phyloP scores from a whole-genome alignment of 35 echinoderm and acorn worm genomes.

The Stichopus chloronotus region DNA sequence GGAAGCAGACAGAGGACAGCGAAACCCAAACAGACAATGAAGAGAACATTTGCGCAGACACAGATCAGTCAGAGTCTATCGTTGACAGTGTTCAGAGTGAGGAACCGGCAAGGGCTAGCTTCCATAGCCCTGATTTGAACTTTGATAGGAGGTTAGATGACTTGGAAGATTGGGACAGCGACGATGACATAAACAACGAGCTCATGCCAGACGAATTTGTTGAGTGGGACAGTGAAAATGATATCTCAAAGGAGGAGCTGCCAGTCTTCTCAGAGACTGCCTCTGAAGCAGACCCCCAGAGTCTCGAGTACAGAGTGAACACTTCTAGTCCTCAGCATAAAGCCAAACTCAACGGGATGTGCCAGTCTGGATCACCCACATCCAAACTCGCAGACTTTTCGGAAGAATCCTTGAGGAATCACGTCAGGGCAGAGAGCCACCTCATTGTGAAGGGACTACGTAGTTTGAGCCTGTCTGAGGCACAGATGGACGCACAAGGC shows the following conservation, averaged over 20 bases:
- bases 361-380: neutral
- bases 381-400: slow-evolving; percentile 11
- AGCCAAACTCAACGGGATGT: slow-evolving; percentile 27
- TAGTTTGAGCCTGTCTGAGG: slow-evolving; percentile 75
- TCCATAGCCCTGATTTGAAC: slow-evolving; percentile 57
- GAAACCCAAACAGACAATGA: slow-evolving; percentile 60
- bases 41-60: slow-evolving; percentile 54
- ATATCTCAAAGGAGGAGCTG: slow-evolving; percentile 83
- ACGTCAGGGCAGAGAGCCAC: slow-evolving; percentile 24
- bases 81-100: neutral
- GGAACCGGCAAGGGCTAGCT: neutral
- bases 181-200: slow-evolving; percentile 89
- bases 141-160: slow-evolving; percentile 81
- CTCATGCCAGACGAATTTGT: slow-evolving; percentile 91
- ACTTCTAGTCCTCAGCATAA: slow-evolving; percentile 18
- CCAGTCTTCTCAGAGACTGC: slow-evolving; percentile 74
- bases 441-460: slow-evolving; percentile 58
- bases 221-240: slow-evolving; percentile 91
- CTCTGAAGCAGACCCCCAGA: slow-evolving; percentile 60
- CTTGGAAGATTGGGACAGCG: slow-evolving; percentile 84
- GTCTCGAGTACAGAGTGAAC: slow-evolving; percentile 51
- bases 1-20: slow-evolving; percentile 58
- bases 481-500: neutral
- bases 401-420: slow-evolving; percentile 43
- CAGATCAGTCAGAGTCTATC: slow-evolving; percentile 31